Evolutionary conservation across 2,113 vertebrate species (phyloP), one percentile per base, ranked within the genome.

Genomic region (Felis chaus): DNA sequence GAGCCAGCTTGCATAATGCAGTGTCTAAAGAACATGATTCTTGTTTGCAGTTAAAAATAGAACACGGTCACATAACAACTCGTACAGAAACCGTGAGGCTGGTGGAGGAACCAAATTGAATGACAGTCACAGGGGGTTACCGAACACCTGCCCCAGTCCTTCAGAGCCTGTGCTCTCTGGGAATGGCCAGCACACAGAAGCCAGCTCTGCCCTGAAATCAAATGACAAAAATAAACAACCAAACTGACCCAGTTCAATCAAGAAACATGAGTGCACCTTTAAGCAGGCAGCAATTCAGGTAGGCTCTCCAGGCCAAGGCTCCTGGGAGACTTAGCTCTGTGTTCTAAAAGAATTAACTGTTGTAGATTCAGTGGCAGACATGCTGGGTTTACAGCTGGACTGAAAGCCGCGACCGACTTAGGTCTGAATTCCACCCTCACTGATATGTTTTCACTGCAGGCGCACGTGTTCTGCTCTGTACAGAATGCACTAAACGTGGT

Each of bases 11-110:
- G 94, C 97, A 97, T 94, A 96, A 96, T 94, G 57, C 92, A 79
- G 93, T 84, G 76, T 96, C 96, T 97, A 82, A 96, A 93, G 97
- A 97, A 97, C 92, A 94, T 92, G 90, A 97, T 92, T 97, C 90
- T 53, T 92, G 88, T 83, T 82, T 61, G 12, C 45, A 21, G 88
- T 88, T 97, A 97, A 96, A 98, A 97, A 97, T 95, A 98, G 95
- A 94, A 92, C 76, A 69, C 27, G 15, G 83, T 80, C 96, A 66
- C 80, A 55, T 94, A 90, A 94, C 81, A 94, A 50, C 45, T 71
- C 87, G 84, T 55, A 81, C 76, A 92, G 80, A 95, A 95, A 88
- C 65, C 21, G n/a, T 78, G 87, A 96, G 48, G 36, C n/a, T 94
- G 33, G 48, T 15, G 55, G 65, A 88, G 53, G 71, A 92, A 90